phyloP scores from a whole-genome alignment of 92 coral and sea anemone species.

The Meandrina meandrites region DNA sequence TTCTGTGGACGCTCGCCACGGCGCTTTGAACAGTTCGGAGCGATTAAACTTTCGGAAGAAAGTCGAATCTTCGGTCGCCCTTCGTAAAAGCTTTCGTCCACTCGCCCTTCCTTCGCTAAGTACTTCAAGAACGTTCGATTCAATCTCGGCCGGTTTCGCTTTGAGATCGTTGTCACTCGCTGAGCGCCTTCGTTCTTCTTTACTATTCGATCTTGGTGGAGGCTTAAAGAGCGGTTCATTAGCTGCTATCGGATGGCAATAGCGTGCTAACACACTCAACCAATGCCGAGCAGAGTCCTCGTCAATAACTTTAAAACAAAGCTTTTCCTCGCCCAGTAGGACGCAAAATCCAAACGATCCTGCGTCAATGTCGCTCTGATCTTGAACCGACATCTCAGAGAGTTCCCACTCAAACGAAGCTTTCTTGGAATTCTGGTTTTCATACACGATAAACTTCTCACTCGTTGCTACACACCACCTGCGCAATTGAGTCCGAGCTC shows the following conservation, averaged over 20 bases:
- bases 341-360: slow-evolving; percentile 72
- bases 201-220: slow-evolving; percentile 25
- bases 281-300: slow-evolving; percentile 71
- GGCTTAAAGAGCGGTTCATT: slow-evolving; percentile 14
- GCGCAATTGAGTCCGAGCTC: slow-evolving; percentile 61
- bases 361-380: slow-evolving; percentile 57
- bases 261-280: slow-evolving; percentile 79
- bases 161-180: slow-evolving; percentile 77
- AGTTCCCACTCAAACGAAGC: slow-evolving; percentile 73
- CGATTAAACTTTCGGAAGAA: slow-evolving; percentile 76
- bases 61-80: slow-evolving; percentile 75
- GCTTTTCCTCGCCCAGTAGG: slow-evolving; percentile 38
- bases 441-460: slow-evolving; percentile 75
- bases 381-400: slow-evolving; percentile 56
- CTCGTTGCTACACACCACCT: slow-evolving; percentile 92
- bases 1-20: slow-evolving; percentile 77
- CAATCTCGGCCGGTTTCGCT: slow-evolving; percentile 39
- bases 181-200: slow-evolving; percentile 45
- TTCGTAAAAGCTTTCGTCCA: slow-evolving; percentile 71
- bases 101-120: slow-evolving; percentile 86
- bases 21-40: slow-evolving; percentile 66
- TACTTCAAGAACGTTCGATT: slow-evolving; percentile 61
- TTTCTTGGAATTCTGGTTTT: slow-evolving; percentile 63
- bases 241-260: slow-evolving; percentile 58
- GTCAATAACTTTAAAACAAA: slow-evolving; percentile 45